Evolutionary conservation across 2,113 vertebrate species (phyloP).

Genomic region (Pygoscelis antarcticus): DNA sequence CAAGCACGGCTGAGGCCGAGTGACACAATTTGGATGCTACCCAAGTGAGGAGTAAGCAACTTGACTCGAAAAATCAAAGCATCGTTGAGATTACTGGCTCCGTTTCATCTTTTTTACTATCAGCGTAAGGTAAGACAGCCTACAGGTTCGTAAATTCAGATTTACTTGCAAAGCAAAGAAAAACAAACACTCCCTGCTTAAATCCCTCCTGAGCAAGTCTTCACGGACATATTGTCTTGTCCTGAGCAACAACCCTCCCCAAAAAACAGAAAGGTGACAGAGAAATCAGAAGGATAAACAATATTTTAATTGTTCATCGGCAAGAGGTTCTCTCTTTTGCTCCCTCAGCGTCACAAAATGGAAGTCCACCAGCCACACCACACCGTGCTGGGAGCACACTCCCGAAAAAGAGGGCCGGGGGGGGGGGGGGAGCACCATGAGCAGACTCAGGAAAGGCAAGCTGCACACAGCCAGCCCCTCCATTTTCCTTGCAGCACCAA

Average conservation of each 20-base stretch:
- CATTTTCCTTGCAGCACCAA: background rate
- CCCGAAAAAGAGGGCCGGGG: background rate
- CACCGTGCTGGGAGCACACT: fast-evolving
- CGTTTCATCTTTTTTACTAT: background rate
- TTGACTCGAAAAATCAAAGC: background rate
- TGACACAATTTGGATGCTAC: background rate
- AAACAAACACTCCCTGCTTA: background rate
- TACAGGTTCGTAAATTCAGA: background rate
- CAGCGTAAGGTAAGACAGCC: background rate
- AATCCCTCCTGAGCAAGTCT: background rate
- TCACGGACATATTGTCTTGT: background rate
- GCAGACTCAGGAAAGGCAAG: background rate
- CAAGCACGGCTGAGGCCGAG: background rate
- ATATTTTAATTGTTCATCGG: background rate
- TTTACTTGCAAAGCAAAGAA: background rate
- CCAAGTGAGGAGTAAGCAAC: conserved; percentile 8
- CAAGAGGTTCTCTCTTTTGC: background rate
- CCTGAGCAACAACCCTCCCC: background rate
- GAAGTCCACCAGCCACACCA: background rate
- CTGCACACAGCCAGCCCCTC: background rate
- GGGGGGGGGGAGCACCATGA: fast-evolving
- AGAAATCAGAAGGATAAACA: background rate
- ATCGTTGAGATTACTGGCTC: background rate
- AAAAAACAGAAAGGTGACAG: background rate
- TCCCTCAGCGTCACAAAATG: background rate